These are phyloP conservation scores for Phragmatobia fuliginosa DNA, from an alignment of 2,888 invertebrate species.

Conservation along the genomic window DNA sequence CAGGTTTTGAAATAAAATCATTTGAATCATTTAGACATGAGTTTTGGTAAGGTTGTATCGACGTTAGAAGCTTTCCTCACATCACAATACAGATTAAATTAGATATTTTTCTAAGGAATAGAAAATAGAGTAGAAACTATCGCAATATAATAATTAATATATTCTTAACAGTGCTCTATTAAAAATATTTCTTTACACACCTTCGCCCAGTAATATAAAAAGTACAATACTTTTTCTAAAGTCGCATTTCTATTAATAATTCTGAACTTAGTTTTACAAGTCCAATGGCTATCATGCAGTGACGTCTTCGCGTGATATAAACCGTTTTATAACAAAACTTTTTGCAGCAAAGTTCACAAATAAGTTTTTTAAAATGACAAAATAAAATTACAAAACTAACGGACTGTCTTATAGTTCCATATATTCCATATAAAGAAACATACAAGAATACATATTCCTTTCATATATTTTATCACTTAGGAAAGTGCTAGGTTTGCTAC, in stretches of 20 bases:
- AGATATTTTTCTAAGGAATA: no score
- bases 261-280: neutral
- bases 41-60: no score
- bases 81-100: no score
- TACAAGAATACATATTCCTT: neutral
- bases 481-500: slow-evolving; percentile 3
- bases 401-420: neutral
- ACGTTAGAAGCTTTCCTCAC: no score
- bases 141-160: neutral
- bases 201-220: neutral
- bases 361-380: neutral
- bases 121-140: no score
- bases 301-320: neutral
- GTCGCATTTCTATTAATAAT: neutral
- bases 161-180: neutral
- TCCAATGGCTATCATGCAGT: neutral
- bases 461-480: slow-evolving; percentile 1
- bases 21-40: no score
- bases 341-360: neutral
- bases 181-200: neutral
- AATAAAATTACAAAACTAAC: neutral
- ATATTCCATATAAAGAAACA: neutral
- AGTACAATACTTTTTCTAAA: neutral
- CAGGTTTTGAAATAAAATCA: no score
- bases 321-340: neutral